Conservation (phyloP, 2,888 invertebrate species). For the Melanostoma scalare region DNA sequence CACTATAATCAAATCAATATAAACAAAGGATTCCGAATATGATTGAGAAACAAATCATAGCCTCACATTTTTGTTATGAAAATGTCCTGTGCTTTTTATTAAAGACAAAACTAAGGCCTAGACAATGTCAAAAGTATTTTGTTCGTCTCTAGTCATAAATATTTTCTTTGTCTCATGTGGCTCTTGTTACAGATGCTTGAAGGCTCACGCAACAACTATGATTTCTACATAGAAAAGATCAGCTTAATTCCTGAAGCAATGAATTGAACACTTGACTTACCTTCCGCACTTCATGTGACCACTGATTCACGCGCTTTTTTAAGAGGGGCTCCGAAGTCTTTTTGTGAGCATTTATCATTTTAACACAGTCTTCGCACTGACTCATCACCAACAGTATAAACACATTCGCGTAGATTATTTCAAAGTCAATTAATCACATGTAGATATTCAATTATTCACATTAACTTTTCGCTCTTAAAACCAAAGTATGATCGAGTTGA, state of each 20-base stretch:
- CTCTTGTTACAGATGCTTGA: not conserved
- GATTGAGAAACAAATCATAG: too few species aligned
- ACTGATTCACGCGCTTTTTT: conserved; percentile 74
- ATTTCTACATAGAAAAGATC: too few species aligned
- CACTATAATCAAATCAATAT: too few species aligned
- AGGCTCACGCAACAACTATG: too few species aligned
- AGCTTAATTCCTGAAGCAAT: not conserved
- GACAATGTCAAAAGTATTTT: too few species aligned
- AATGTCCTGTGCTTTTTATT: too few species aligned
- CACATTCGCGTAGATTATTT: conserved; percentile 10
- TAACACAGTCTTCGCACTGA: conserved; percentile 50
- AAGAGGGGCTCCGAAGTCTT: conserved; percentile 65
- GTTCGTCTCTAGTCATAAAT: too few species aligned
- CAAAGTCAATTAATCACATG: conserved; percentile 2
- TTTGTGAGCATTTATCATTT: conserved; percentile 58
- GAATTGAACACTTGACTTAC: conserved; percentile 48
- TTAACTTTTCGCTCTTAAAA: not conserved
- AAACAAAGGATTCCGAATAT: too few species aligned
- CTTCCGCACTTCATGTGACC: conserved; percentile 73
- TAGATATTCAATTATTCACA: not conserved
- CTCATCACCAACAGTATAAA: conserved; percentile 62
- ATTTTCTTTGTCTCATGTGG: too few species aligned
- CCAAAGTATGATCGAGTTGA: too few species aligned
- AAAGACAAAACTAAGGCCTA: too few species aligned
- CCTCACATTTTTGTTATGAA: too few species aligned